Base-by-base conservation (phyloP, 2,113 vertebrate species). In the Echinops telfairi region DNA sequence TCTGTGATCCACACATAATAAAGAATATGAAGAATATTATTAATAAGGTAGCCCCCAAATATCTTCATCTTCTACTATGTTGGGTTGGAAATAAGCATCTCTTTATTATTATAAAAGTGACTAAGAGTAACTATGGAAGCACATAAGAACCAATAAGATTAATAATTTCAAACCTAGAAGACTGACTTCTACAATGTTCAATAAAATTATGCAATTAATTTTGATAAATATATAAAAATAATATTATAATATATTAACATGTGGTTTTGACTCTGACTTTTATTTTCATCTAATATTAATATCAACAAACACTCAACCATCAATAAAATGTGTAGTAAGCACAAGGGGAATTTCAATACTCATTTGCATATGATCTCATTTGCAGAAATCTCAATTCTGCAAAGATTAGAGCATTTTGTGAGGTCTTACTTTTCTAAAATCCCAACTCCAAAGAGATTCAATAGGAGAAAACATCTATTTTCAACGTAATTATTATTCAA, bases 401-500 rank as follows among this genome's bases (percentile, higher is more conserved):
- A 62, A 38, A 92, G 29, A 70, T 43, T 29, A 79, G 8, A 79
- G 11, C 22, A 58, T 89, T 71, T 58, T 25, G 84, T 43, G 15
- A 73, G 60, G 6, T 91, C 64, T 88, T 93, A 4, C 22, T 3
- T 89, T 81, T 36, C 19, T 89, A 87, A 40, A 93, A 90, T 76
- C 60, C 9, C 33, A 79, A 64, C n/a, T 89, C 11, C 57, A 19
- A 95, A 47, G n/a, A 40, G 3, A 93, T 76, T 83, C 60, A 58
- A 76, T 11, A 71, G 33, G 8, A 5, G 2, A 71, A 77, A 89
- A 83, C 16, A 7, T 79, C 9, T 66, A 70, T 6, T 79, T 58
- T 93, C n/a, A 89, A 80, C 2, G 80, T 85, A 89, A 88, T 77
- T 89, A 47, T 77, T 22, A 93, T 77, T 94, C 38, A 91, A 83